Conservation (phyloP, 2,888 invertebrate genomes). For the Serripes groenlandicus region DNA sequence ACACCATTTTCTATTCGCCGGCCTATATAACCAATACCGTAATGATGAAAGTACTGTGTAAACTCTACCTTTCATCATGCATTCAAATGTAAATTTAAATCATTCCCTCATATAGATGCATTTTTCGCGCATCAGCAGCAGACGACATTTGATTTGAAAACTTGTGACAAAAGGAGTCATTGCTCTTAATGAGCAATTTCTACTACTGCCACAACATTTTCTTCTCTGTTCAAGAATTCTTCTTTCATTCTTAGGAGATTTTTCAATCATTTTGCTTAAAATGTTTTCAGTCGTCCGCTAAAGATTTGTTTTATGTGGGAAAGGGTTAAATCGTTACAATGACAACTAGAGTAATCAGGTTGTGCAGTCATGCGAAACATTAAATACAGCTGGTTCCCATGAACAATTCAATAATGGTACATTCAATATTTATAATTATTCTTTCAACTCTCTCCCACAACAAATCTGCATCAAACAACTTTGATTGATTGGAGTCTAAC, state of each 20-base stretch:
- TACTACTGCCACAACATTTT: neutral
- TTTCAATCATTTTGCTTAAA: neutral
- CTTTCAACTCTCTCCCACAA: too few species aligned
- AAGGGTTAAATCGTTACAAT: neutral
- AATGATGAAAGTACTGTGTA: neutral
- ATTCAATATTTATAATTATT: too few species aligned
- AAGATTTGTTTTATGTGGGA: neutral
- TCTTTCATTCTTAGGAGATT: neutral
- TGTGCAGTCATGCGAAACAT: constrained; percentile 9
- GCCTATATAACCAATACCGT: neutral
- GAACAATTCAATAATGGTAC: neutral
- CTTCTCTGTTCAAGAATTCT: neutral
- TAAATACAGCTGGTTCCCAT: neutral
- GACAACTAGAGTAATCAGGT: neutral
- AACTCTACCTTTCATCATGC: neutral
- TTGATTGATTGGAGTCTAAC: too few species aligned
- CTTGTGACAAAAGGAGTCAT: neutral
- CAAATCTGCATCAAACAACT: too few species aligned
- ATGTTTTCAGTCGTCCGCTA: neutral
- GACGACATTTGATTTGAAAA: neutral
- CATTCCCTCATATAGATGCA: neutral
- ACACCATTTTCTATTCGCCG: neutral
- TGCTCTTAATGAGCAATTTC: neutral
- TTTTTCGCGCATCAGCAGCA: neutral
- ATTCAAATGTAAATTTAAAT: constrained; percentile 17